Percentiles rank a stretch among this genome's conserved stretches.
phyloP scores from a whole-genome alignment of 1,140 invertebrate genomes.

The Parapsyche elsis region DNA sequence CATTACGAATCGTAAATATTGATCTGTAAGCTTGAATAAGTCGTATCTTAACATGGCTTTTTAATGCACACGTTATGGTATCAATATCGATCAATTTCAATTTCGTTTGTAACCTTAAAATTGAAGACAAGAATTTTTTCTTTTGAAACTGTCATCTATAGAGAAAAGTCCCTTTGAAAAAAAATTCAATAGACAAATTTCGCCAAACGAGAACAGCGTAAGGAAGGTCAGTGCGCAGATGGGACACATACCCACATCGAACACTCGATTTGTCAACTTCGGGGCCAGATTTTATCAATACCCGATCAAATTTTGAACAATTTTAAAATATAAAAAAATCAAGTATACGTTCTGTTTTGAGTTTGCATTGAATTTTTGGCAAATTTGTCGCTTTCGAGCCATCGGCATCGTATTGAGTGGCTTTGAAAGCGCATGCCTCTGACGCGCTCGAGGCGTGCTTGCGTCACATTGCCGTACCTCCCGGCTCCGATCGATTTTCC shows the following conservation, averaged over 20 bases:
- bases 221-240: constrained; percentile 12
- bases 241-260: background rate
- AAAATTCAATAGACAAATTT: no score
- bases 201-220: background rate
- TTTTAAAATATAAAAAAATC: background rate
- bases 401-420: background rate
- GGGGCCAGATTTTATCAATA: background rate
- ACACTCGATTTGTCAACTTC: background rate
- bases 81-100: no score
- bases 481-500: constrained; percentile 28
- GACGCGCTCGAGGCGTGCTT: background rate
- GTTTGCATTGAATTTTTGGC: background rate
- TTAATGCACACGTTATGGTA: no score
- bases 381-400: background rate
- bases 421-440: background rate
- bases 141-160: no score
- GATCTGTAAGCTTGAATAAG: no score
- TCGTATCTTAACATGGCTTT: no score
- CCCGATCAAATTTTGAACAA: background rate
- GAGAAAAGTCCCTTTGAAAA: no score
- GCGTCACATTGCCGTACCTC: constrained; percentile 15
- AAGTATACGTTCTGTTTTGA: background rate
- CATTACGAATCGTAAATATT: no score
- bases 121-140: no score
- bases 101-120: no score